These are phyloP conservation scores for Takifugu ocellatus DNA, from an alignment of 2,797 vertebrate species.

Conservation along the genomic window DNA sequence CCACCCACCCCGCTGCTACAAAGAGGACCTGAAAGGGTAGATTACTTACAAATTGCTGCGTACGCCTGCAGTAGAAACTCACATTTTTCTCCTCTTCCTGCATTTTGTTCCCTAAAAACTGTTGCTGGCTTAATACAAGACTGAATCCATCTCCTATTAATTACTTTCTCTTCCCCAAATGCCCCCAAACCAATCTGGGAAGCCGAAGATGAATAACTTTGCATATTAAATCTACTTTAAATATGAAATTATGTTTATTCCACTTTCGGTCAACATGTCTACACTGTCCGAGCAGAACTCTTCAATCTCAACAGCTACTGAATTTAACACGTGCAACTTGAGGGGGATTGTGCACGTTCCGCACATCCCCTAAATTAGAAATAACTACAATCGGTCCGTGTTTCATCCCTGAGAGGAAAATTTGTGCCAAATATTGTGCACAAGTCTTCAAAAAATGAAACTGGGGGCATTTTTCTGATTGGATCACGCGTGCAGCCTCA, in stretches of 20 bases:
- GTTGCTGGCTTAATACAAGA: conserved; percentile 51
- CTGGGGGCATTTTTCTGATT: conserved; percentile 13
- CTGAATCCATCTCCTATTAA: conserved; percentile 74
- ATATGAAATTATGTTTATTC: conserved; percentile 68
- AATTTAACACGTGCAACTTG: conserved; percentile 39
- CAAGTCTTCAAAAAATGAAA: conserved; percentile 12
- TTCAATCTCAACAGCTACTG: conserved; percentile 39
- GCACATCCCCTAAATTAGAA: neutral
- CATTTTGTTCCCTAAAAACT: conserved; percentile 59
- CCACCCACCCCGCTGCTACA: conserved; percentile 11
- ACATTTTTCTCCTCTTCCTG: conserved; percentile 54
- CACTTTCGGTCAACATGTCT: conserved; percentile 61
- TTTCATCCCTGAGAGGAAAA: neutral
- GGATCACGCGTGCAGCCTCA: conserved; percentile 12
- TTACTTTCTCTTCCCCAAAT: conserved; percentile 67
- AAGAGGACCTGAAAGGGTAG: conserved; percentile 28
- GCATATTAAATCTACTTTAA: conserved; percentile 71
- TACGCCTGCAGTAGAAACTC: conserved; percentile 45
- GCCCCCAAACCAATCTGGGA: conserved; percentile 74
- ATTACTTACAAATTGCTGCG: conserved; percentile 20
- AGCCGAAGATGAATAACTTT: conserved; percentile 75
- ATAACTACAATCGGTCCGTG: conserved; percentile 5
- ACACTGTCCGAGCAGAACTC: conserved; percentile 35
- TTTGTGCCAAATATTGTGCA: neutral
- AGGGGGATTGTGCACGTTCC: neutral